Percentiles rank a stretch among this genome's conserved stretches.
Conservation (phyloP, 2,797 vertebrate species). For the Mus spretus region DNA sequence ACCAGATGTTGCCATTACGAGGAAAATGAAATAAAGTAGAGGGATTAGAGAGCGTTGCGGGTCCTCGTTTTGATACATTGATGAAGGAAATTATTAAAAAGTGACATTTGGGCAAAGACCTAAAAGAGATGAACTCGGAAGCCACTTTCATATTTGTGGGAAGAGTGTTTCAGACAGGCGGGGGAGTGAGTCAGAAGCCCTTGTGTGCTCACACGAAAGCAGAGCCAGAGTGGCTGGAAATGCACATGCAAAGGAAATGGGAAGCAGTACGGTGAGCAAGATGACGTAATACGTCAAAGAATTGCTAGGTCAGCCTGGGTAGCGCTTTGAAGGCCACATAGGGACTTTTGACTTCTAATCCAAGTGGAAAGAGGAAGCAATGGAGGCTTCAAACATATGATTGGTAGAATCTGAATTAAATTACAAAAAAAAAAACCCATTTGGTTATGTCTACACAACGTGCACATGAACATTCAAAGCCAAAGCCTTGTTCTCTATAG, state of each 20-base stretch:
- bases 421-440: background rate
- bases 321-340: background rate
- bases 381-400: background rate
- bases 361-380: background rate
- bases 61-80: background rate
- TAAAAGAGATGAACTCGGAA: background rate
- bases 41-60: background rate
- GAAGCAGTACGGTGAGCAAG: background rate
- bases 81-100: background rate
- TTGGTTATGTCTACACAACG: background rate
- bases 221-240: background rate
- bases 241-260: no score
- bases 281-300: background rate
- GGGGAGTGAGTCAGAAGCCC: background rate
- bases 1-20: background rate
- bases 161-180: background rate
- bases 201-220: background rate
- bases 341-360: constrained; percentile 8
- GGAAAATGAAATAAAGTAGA: background rate
- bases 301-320: background rate
- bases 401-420: background rate
- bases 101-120: background rate
- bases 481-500: background rate
- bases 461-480: background rate
- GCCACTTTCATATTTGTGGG: background rate